Base-by-base conservation (phyloP, 92 coral and sea anemone genomes). In the Blastomussa wellsi region DNA sequence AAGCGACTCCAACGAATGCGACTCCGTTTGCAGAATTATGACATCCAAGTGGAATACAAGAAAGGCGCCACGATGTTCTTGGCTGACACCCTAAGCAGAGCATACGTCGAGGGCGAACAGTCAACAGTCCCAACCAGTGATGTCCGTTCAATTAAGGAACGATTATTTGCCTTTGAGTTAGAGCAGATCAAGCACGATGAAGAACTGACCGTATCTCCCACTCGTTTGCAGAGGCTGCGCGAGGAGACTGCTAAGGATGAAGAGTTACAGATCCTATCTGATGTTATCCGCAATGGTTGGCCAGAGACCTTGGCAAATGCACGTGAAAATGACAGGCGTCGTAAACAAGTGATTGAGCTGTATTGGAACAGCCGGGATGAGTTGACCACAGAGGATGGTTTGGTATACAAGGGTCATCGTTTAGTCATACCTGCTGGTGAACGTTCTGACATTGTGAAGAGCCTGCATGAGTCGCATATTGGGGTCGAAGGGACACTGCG, bases 1-100 rank as follows among this genome's bases (percentile, higher is more conserved):
- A 84, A 87, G n/a, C 83, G 89, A 36, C 52, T 89, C 6, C 95
- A 89, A 39, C 79, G 91, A n/a, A 84, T 86, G 88, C 84, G 86
- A 32, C 86, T 89, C 37, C 44, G 88, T 17, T 80, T 91, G 14
- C 80, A 83, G 86, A 80, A 88, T 52, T 89, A 89, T 79, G 77
- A 77, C 78, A 44, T 78, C n/a, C n/a, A n/a, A n/a, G n/a, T n/a
- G n/a, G n/a, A n/a, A n/a, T n/a, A n/a, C n/a, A n/a, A n/a, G n/a
- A n/a, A n/a, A n/a, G n/a, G n/a, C n/a, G n/a, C n/a, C n/a, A n/a
- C n/a, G n/a, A n/a, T n/a, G n/a, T n/a, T n/a, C n/a, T n/a, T n/a
- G n/a, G n/a, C n/a, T n/a, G n/a, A n/a, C n/a, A n/a, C n/a, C n/a
- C n/a, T n/a, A n/a, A n/a, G n/a, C n/a, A n/a, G n/a, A n/a, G n/a